Base-by-base conservation (phyloP, 2,113 vertebrate species). In the Labrus mixtus region DNA sequence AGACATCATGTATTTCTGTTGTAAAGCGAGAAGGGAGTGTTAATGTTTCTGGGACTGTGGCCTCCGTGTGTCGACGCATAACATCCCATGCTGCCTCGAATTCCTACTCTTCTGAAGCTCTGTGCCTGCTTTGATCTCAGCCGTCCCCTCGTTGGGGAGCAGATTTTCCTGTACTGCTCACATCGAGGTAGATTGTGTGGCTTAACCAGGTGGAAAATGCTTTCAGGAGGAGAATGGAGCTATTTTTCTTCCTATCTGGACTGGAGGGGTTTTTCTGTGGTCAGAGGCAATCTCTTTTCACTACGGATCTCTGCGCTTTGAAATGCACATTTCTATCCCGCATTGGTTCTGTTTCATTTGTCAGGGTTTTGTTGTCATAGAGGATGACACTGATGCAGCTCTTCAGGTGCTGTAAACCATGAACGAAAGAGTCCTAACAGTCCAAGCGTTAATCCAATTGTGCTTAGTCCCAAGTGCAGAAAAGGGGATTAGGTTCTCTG, bases 131-230 rank as follows among this genome's bases (percentile, higher is more conserved):
- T 90, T 90, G 83, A 92, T 90, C 84, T 84, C 58, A 48, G 6
- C 55, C n/a, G 8, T 50, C 72, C 78, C 22, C 39, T 77, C 76
- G 81, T 73, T 69, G n/a, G 68, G 81, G 55, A 76, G 75, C 83
- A 84, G 75, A 71, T 88, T 83, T 84, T 19, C 65, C 53, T 22
- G 45, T 41, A 84, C 63, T 74, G 74, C 76, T 88, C 74, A 45
- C 69, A 74, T 60, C 17, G 22, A 51, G 69, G 78, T 67, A 78
- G 88, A 84, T 79, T 78, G 64, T 79, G 41, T 20, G 63, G 65
- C 78, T 79, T 83, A 88, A 85, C 70, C 79, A 74, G 82, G 78
- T 84, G 81, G 83, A 89, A 91, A 90, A 89, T 68, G n/a, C 70
- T 76, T 77, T 59, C 46, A 13, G 20, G 80, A 87, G 48, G 59